phyloP scores from a whole-genome alignment of 2,888 invertebrate genomes.

The Sclerodermus sp. region DNA sequence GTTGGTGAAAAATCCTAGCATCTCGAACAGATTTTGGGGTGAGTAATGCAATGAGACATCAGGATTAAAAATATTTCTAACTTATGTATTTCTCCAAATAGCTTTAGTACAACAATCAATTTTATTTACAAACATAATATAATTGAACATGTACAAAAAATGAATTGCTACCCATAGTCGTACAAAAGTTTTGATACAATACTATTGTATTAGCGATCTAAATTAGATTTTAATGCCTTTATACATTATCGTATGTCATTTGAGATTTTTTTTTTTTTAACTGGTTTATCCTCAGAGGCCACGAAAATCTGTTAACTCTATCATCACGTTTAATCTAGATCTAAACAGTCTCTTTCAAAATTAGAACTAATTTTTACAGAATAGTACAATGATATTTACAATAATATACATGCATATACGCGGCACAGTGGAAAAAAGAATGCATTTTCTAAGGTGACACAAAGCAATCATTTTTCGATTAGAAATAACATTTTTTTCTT shows the following conservation, averaged over 20 bases:
- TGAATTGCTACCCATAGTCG: constrained; percentile 35
- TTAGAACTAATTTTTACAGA: constrained; percentile 32
- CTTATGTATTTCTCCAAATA: constrained; percentile 41
- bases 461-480: too few species aligned
- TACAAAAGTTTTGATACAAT: constrained; percentile 38
- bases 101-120: constrained; percentile 41
- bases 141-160: constrained; percentile 42
- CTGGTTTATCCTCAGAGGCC: neutral
- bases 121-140: constrained; percentile 45
- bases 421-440: too few species aligned
- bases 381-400: constrained; percentile 38
- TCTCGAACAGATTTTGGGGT: neutral
- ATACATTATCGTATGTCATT: constrained; percentile 8
- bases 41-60: constrained; percentile 8
- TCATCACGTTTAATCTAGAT: constrained; percentile 15
- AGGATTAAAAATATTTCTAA: constrained; percentile 38
- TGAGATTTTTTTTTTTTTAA: neutral
- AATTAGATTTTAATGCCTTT: constrained; percentile 18
- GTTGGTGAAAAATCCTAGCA: too few species aligned
- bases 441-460: too few species aligned
- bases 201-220: constrained; percentile 14
- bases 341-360: constrained; percentile 30
- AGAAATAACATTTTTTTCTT: too few species aligned
- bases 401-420: constrained; percentile 19
- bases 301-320: neutral